Conservation (phyloP, 2,888 invertebrate species). For the Thymelicus acteon region DNA sequence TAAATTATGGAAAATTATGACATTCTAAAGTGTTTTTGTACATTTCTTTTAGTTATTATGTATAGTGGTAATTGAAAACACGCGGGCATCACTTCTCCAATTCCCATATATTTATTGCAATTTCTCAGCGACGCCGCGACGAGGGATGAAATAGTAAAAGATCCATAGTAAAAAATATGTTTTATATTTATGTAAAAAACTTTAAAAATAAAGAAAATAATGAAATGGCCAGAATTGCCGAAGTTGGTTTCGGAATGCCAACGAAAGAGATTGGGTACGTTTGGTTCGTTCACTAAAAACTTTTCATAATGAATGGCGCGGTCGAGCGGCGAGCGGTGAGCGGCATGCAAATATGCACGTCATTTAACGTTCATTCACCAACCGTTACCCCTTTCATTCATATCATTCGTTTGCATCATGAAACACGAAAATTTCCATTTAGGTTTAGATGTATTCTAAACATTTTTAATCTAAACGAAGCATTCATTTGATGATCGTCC, state of each 20-base stretch:
- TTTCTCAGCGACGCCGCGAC: no score
- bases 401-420: slow-evolving; percentile 8
- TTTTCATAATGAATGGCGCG: slow-evolving; percentile 2
- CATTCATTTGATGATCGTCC: no score
- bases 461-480: no score
- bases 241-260: background rate
- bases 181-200: no score
- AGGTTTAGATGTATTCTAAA: background rate
- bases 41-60: no score
- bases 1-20: no score
- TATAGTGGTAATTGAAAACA: no score
- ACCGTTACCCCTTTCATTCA: slow-evolving; percentile 8
- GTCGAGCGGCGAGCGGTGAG: background rate
- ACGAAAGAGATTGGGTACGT: slow-evolving; percentile 4
- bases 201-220: background rate
- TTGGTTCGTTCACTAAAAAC: slow-evolving; percentile 5
- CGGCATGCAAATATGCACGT: slow-evolving; percentile 8
- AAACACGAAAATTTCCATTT: slow-evolving; percentile 2
- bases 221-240: background rate
- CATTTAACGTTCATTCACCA: slow-evolving; percentile 12
- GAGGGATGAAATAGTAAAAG: no score
- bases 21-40: no score
- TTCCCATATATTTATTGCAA: no score
- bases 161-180: no score
- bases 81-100: no score